Conservation (phyloP, 2,113 vertebrate genomes). For the Proterorhinus semilunaris region DNA sequence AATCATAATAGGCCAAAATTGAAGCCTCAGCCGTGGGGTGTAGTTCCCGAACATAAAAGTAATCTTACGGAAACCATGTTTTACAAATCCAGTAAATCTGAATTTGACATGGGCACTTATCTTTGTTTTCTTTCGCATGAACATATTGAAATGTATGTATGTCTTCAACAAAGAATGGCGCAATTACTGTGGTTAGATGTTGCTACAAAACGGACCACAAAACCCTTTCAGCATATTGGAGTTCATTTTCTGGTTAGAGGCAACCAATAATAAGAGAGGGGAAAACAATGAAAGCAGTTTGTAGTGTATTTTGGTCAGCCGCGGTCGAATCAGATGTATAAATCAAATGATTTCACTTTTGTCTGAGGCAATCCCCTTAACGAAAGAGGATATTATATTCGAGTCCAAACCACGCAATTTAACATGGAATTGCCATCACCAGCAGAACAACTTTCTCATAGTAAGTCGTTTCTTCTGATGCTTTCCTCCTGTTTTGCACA, state of each 20-base stretch:
- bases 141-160: background rate
- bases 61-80: background rate
- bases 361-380: background rate
- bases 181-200: background rate
- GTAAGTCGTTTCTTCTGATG: too few relatives aligned
- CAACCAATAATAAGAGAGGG: background rate
- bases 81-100: background rate
- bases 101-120: background rate
- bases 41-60: background rate
- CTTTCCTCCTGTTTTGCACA: too few relatives aligned
- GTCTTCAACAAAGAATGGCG: background rate
- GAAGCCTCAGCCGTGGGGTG: too few relatives aligned
- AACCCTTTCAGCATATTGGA: background rate
- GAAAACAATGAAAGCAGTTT: conserved; percentile 3
- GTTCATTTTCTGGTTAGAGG: background rate
- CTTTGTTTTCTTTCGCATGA: background rate
- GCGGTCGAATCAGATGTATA: background rate
- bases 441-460: too few relatives aligned
- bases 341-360: background rate
- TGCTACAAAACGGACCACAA: background rate
- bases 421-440: too few relatives aligned
- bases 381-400: background rate
- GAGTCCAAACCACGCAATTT: background rate
- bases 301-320: background rate
- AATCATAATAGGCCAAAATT: too few relatives aligned